phyloP scores from a whole-genome alignment of 2,888 invertebrate species.

The Standfussiana lucernea region DNA sequence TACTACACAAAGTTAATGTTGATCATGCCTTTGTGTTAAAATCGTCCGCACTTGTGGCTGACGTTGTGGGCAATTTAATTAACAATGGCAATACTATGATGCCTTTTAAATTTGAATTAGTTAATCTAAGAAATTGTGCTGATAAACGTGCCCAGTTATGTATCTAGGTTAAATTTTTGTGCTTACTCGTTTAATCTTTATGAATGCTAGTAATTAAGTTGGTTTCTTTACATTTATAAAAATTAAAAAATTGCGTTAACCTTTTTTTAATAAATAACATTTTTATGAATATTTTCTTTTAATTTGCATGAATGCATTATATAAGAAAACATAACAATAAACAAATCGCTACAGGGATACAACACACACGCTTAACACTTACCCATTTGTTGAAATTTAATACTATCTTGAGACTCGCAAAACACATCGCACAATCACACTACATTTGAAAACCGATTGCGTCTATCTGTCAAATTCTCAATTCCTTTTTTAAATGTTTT shows the following conservation, averaged over 20 bases:
- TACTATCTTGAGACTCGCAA: background rate
- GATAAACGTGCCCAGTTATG: background rate
- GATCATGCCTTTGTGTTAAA: conserved; percentile 59
- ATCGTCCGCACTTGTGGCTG: conserved; percentile 41
- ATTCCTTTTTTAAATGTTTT: background rate
- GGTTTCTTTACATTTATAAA: background rate
- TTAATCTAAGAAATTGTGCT: background rate
- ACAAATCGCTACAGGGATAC: background rate
- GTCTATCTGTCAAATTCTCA: background rate
- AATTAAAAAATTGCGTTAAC: background rate
- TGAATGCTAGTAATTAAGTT: background rate
- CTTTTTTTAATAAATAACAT: background rate
- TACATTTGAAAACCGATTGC: background rate
- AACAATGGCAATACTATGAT: conserved; percentile 26
- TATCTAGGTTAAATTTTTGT: background rate
- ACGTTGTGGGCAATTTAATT: conserved; percentile 38
- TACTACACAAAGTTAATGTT: conserved; percentile 42
- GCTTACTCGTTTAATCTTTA: background rate
- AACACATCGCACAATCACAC: background rate
- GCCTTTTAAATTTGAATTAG: background rate
- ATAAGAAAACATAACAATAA: background rate
- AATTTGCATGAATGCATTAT: background rate
- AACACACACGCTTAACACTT: background rate
- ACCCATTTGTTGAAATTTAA: background rate
- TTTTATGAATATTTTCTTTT: background rate